These are phyloP conservation scores for Rhynchophorus ferrugineus DNA, from an alignment of 1,140 invertebrate genomes.

Conservation along the genomic window DNA sequence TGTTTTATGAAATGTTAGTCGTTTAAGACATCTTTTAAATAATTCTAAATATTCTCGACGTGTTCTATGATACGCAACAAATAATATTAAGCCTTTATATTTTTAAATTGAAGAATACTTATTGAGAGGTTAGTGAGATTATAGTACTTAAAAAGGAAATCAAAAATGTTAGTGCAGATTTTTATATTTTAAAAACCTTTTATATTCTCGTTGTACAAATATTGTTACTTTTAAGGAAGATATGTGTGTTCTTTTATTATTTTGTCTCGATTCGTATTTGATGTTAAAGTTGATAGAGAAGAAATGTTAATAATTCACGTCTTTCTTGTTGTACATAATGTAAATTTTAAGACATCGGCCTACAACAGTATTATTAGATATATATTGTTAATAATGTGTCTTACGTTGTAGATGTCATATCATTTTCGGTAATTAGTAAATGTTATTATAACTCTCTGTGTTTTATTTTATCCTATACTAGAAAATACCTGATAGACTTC, in stretches of 20 bases:
- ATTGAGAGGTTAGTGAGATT: background rate
- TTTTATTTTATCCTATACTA: background rate
- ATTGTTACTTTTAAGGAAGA: background rate
- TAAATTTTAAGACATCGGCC: conserved; percentile 26
- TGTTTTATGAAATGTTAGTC: conserved; percentile 1
- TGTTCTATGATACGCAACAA: too few species aligned
- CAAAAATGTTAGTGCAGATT: background rate
- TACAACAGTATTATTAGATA: conserved; percentile 30
- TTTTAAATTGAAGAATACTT: too few species aligned
- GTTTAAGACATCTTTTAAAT: background rate
- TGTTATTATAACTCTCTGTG: background rate
- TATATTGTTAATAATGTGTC: conserved; percentile 2
- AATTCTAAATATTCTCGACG: background rate
- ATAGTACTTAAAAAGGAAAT: background rate
- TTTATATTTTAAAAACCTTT: background rate
- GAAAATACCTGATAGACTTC: too few species aligned
- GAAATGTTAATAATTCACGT: too few species aligned
- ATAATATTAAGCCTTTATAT: too few species aligned
- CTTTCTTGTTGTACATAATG: conserved; percentile 12
- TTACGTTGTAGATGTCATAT: background rate
- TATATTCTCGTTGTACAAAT: background rate
- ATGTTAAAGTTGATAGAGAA: too few species aligned
- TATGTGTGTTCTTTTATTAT: too few species aligned
- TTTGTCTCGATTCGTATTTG: too few species aligned
- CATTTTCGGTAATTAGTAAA: background rate